These are phyloP conservation scores for Embiotoca jacksoni DNA, from an alignment of 2,113 vertebrate genomes.

Conservation along the genomic window DNA sequence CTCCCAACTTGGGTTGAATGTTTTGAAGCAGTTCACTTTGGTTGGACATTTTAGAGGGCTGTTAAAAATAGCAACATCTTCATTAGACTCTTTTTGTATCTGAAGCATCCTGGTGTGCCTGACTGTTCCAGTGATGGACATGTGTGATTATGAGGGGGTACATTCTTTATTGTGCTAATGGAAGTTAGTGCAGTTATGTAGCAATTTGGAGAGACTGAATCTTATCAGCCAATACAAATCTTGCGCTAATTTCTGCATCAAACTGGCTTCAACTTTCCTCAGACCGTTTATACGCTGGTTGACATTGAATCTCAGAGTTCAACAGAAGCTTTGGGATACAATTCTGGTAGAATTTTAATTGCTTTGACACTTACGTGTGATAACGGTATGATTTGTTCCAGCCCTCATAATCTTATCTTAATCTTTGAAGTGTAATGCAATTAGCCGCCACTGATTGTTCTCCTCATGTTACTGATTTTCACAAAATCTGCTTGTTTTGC, in stretches of 20 bases:
- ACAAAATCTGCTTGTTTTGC: constrained; percentile 44
- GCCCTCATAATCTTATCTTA: constrained; percentile 52
- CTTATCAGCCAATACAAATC: constrained; percentile 18
- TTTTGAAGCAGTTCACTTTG: constrained; percentile 1
- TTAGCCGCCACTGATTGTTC: constrained; percentile 50
- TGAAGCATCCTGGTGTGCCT: constrained; percentile 21
- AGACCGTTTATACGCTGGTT: not conserved
- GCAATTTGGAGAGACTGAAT: not conserved
- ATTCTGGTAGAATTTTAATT: constrained; percentile 24
- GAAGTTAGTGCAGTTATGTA: not conserved
- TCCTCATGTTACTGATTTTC: constrained; percentile 40
- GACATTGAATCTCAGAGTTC: constrained; percentile 20
- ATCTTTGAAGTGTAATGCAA: constrained; percentile 59
- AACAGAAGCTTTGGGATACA: constrained; percentile 31
- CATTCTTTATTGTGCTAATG: constrained; percentile 9
- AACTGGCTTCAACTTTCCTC: constrained; percentile 15
- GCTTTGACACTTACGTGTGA: constrained; percentile 38
- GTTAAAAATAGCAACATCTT: constrained; percentile 21
- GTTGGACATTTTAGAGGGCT: constrained; percentile 3
- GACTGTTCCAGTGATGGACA: constrained; percentile 28
- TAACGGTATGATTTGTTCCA: constrained; percentile 43
- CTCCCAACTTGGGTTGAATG: constrained; percentile 12
- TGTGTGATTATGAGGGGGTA: not conserved
- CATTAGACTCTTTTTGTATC: constrained; percentile 20
- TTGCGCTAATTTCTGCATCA: constrained; percentile 9